Base-by-base conservation (phyloP, 2,113 vertebrate genomes). In the Callopanchax toddi region DNA sequence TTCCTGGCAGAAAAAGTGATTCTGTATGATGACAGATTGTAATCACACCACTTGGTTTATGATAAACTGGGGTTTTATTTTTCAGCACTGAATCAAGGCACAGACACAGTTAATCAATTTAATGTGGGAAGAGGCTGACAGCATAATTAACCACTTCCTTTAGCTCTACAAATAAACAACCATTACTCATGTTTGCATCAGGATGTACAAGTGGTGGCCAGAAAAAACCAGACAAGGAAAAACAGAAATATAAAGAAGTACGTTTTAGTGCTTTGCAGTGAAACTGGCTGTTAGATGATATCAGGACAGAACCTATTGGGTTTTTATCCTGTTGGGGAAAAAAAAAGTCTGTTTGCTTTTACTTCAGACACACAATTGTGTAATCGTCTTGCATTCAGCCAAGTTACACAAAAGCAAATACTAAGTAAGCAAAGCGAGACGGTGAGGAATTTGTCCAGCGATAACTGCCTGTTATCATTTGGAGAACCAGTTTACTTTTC, bases 101-200 rank as follows among this genome's bases (percentile, higher is more conserved):
- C 32, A 60, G 56, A 70, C 15, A 22, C 62, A 72, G 62, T 84
- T 71, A 63, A 84, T 84, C 75, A 74, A 45, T 76, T 75, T 73
- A 60, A 40, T 52, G 52, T 60, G 71, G 66, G 66, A 79, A 78
- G 63, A 73, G 23, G 67, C 65, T 64, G 82, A 84, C 71, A 82
- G 66, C 69, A 44, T 79, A 89, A 87, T 85, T 79, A 82, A 74
- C 66, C 77, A 76, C 78, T 82, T 85, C 76, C 77, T 77, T 71
- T 64, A 53, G 69, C 46, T 59, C 48, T 26, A 34, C 64, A 74
- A 71, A 85, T 77, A 84, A 82, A 79, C 81, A 74, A 37, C 63
- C 65, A 85, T 87, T 59, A 78, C 50, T 86, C 74, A 75, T 59
- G 57, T 78, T 50, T 60, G 60, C 66, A 67, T 79, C 70, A 74